Evolutionary conservation across 2,113 vertebrate species (phyloP).

Genomic region (Parus major): DNA sequence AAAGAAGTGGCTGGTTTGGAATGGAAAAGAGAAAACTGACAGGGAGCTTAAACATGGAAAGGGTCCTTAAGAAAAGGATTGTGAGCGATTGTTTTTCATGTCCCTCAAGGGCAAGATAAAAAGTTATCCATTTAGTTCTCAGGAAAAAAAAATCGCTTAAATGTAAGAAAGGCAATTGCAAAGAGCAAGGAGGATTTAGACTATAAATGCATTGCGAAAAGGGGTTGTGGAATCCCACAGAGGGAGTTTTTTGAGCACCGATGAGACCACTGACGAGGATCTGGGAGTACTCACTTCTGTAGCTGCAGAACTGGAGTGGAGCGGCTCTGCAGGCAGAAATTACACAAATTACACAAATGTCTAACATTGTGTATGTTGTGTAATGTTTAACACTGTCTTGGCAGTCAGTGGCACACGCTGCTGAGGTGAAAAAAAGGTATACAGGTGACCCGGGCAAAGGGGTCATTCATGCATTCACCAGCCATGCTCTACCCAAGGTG

Average conservation of each 20-base stretch:
- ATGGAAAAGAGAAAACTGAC: not conserved
- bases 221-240: not conserved
- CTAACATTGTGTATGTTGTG: not conserved
- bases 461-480: not conserved
- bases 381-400: not conserved
- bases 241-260: not conserved
- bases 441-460: not conserved
- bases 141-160: not conserved
- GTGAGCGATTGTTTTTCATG: slow-evolving; percentile 22
- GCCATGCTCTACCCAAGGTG: not conserved
- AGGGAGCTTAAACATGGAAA: not conserved
- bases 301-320: not conserved
- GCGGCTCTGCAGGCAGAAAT: not conserved
- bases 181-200: slow-evolving; percentile 1
- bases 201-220: not conserved
- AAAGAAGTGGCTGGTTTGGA: not conserved
- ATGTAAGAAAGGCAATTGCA: not conserved
- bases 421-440: not conserved
- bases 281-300: not conserved
- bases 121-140: slow-evolving; percentile 42
- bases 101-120: slow-evolving; percentile 43
- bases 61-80: not conserved
- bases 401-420: not conserved
- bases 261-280: not conserved
- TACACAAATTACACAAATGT: not conserved